Evolutionary conservation across 2,888 invertebrate genomes (phyloP).

Genomic region (Sepiola atlantica): DNA sequence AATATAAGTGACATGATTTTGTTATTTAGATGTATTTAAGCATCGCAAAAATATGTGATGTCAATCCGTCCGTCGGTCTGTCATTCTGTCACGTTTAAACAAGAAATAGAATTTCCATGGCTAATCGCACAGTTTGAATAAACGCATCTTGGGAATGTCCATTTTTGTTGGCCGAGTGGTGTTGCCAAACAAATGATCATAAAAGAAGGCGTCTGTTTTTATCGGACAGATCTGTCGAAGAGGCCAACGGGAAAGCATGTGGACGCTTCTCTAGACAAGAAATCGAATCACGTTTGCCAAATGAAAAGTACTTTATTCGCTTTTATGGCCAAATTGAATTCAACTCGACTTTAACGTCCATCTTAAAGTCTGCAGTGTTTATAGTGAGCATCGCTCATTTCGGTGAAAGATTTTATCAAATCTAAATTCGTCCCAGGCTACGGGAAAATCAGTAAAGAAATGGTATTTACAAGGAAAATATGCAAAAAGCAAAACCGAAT

Average conservation of each 20-base stretch:
- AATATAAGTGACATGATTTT: too few relatives aligned
- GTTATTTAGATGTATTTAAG: too few relatives aligned
- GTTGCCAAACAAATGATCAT: background rate
- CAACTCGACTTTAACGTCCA: background rate
- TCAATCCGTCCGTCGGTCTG: too few relatives aligned
- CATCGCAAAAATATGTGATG: too few relatives aligned
- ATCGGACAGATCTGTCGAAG: background rate
- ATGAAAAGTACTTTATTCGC: background rate
- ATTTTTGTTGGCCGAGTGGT: background rate
- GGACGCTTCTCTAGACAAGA: background rate
- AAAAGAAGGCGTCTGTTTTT: background rate
- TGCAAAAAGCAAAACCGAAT: too few relatives aligned
- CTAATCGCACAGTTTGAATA: background rate
- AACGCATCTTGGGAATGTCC: too few relatives aligned
- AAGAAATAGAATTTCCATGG: background rate
- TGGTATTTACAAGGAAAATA: too few relatives aligned
- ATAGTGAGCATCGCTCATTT: background rate
- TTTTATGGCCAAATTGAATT: background rate
- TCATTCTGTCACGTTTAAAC: too few relatives aligned
- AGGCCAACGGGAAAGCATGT: background rate
- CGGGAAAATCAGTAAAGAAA: too few relatives aligned
- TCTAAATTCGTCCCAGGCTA: background rate
- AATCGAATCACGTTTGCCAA: background rate
- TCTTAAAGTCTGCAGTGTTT: background rate
- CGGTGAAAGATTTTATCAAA: background rate